Conservation (phyloP, 2,797 vertebrate species). For the Basileuterus tristriatus region DNA sequence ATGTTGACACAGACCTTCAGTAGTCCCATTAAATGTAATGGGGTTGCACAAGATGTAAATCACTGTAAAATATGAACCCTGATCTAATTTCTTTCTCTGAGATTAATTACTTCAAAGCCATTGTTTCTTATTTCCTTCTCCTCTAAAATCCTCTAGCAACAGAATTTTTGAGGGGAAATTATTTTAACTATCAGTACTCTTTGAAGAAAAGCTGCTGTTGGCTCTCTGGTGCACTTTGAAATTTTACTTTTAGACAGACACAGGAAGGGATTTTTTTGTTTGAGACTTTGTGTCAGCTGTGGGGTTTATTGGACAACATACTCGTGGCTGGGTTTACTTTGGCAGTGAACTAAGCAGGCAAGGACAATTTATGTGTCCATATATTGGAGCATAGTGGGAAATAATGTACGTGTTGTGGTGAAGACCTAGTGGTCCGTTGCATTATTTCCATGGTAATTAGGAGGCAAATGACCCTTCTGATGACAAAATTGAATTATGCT, state of each 20-base stretch:
- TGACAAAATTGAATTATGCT: neutral
- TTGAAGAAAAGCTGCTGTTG: neutral
- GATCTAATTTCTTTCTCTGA: slow-evolving; percentile 32
- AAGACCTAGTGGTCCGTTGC: neutral
- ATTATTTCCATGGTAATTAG: neutral
- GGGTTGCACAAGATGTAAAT: slow-evolving; percentile 56
- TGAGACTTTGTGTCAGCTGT: neutral
- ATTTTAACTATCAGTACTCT: neutral
- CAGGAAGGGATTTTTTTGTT: neutral
- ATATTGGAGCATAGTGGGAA: neutral
- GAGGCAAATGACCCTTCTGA: neutral
- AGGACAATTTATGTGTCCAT: neutral
- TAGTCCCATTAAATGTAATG: slow-evolving; percentile 42
- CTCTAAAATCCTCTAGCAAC: neutral
- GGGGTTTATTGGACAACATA: neutral
- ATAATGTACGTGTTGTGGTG: neutral
- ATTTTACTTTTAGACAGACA: neutral
- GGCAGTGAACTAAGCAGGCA: neutral
- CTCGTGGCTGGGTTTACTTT: neutral
- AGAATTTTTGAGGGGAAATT: neutral
- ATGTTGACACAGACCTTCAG: slow-evolving; percentile 42
- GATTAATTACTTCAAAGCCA: neutral
- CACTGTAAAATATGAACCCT: slow-evolving; percentile 41
- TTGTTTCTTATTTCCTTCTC: neutral
- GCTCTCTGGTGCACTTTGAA: neutral